These are phyloP conservation scores for Pilophorus perplexus DNA, from an alignment of 2,888 invertebrate genomes.

Conservation along the genomic window DNA sequence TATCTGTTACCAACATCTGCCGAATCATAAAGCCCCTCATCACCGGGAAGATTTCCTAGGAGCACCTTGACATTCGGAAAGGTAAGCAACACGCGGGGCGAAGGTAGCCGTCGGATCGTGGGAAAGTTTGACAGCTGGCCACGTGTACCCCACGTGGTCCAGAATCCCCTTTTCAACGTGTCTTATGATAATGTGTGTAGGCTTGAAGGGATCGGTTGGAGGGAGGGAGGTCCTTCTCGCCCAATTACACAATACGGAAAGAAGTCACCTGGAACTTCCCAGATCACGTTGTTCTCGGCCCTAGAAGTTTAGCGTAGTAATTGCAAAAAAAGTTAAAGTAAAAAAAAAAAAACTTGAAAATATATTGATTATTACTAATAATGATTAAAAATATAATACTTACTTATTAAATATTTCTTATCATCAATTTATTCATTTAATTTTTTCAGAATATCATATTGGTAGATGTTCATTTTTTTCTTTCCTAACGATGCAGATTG, in stretches of 20 bases:
- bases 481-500: too few relatives aligned
- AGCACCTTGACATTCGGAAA: slow-evolving; percentile 26
- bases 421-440: too few relatives aligned
- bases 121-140: slow-evolving; percentile 27
- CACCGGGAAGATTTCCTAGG: slow-evolving; percentile 2
- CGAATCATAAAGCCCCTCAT: slow-evolving; percentile 2
- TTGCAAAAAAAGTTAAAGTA: too few relatives aligned
- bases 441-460: too few relatives aligned
- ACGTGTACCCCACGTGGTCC: slow-evolving; percentile 23
- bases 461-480: too few relatives aligned
- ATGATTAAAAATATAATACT: too few relatives aligned
- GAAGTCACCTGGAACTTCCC: too few relatives aligned
- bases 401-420: too few relatives aligned
- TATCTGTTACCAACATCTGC: slow-evolving; percentile 18
- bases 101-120: slow-evolving; percentile 8
- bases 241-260: slow-evolving; percentile 16
- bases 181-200: slow-evolving; percentile 6
- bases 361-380: too few relatives aligned
- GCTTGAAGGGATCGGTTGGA: neutral
- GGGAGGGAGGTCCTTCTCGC: neutral
- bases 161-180: neutral
- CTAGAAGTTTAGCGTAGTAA: too few relatives aligned
- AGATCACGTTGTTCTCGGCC: too few relatives aligned
- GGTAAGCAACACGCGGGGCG: slow-evolving; percentile 10
- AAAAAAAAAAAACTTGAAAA: too few relatives aligned